Evolutionary conservation across 1,140 invertebrate species (phyloP).

Genomic region (Triops longicaudatus): DNA sequence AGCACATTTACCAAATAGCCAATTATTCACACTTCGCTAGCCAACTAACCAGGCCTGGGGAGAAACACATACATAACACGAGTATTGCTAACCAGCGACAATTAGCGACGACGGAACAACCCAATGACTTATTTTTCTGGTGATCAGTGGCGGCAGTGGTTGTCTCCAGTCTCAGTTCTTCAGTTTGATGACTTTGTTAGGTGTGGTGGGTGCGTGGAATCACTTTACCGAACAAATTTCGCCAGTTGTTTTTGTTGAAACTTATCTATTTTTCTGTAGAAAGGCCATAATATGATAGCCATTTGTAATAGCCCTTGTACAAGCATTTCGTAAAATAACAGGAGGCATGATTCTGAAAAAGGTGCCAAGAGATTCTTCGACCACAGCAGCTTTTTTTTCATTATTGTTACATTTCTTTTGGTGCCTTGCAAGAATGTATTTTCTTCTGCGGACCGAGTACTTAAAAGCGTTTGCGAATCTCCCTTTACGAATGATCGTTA

Average conservation of each 20-base stretch:
- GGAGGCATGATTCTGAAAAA: background rate
- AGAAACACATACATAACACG: background rate
- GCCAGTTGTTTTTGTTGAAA: background rate
- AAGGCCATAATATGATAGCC: background rate
- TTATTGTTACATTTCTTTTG: background rate
- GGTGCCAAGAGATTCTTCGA: background rate
- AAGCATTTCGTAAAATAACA: background rate
- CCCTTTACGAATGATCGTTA: too few species aligned
- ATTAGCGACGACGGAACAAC: background rate
- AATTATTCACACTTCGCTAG: slow-evolving; percentile 11
- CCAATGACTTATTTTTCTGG: background rate
- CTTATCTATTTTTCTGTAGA: background rate
- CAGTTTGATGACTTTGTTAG: background rate
- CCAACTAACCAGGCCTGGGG: slow-evolving; percentile 4
- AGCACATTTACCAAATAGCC: background rate
- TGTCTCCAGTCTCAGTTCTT: background rate
- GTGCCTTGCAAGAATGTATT: background rate
- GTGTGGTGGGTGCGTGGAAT: background rate
- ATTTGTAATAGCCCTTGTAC: slow-evolving; percentile 5
- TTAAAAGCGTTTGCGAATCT: too few species aligned
- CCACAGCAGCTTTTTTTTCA: background rate
- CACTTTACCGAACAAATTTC: background rate
- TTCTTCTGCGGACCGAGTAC: background rate
- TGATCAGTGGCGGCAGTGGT: background rate
- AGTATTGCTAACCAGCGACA: background rate